phyloP scores from a whole-genome alignment of 2,888 invertebrate genomes.

The Mythimna impura region DNA sequence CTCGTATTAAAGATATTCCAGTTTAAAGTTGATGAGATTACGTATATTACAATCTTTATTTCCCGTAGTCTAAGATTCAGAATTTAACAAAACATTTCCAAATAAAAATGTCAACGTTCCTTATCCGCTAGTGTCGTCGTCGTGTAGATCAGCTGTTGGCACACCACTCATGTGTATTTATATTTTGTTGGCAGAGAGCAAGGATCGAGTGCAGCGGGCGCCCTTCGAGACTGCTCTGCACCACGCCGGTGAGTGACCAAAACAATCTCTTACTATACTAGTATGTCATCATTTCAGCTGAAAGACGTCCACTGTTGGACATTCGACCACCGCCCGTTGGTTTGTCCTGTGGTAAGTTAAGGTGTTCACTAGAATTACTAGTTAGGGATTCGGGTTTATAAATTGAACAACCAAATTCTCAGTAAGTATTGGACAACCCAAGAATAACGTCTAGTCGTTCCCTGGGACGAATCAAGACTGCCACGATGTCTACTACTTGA shows the following conservation, averaged over 20 bases:
- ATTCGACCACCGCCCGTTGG: no score
- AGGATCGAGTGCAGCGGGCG: constrained; percentile 88
- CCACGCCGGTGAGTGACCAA: constrained; percentile 87
- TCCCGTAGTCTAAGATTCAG: neutral
- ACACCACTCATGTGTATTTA: constrained; percentile 72
- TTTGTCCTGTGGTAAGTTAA: no score
- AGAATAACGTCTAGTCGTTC: no score
- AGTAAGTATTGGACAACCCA: no score
- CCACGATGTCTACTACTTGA: no score
- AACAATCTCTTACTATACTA: constrained; percentile 17
- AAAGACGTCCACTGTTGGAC: neutral
- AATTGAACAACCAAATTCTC: no score
- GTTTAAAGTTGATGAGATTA: no score
- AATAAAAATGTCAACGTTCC: constrained; percentile 6
- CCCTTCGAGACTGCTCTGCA: constrained; percentile 92
- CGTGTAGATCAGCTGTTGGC: constrained; percentile 50
- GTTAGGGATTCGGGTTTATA: no score
- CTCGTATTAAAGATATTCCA: no score
- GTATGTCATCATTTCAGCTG: neutral
- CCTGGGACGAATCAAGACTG: no score
- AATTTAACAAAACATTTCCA: neutral
- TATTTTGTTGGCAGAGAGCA: constrained; percentile 88
- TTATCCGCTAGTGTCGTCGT: neutral
- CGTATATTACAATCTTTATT: no score
- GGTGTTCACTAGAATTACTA: no score